phyloP scores from a whole-genome alignment of 2,888 invertebrate species.

The Bedellia somnulentella region DNA sequence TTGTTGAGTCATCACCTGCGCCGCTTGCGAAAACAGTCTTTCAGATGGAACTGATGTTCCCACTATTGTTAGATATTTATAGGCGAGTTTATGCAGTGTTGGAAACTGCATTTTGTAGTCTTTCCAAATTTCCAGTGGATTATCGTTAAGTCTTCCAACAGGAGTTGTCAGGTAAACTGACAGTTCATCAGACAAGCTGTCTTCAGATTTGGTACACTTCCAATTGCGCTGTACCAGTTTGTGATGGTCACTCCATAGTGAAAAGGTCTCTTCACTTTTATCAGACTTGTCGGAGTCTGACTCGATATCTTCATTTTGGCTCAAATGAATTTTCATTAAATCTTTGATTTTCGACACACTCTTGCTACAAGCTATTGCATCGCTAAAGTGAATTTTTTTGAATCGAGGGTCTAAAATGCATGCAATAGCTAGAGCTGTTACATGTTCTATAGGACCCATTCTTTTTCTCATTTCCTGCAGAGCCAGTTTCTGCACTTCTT shows the following conservation, averaged over 20 bases:
- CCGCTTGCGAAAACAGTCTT: constrained; percentile 4
- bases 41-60: constrained; percentile 5
- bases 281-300: constrained; percentile 16
- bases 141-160: constrained; percentile 3
- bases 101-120: constrained; percentile 1
- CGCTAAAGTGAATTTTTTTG: too few relatives aligned
- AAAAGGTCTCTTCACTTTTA: constrained; percentile 11
- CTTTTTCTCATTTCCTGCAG: constrained; percentile 8
- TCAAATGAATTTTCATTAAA: constrained; percentile 10
- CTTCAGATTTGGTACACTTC: constrained; percentile 12
- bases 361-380: constrained; percentile 9
- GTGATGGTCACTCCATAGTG: constrained; percentile 15
- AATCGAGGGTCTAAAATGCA: constrained; percentile 10
- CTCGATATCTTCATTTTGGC: constrained; percentile 9
- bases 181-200: constrained; percentile 8
- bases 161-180: constrained; percentile 2
- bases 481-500: constrained; percentile 7
- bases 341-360: constrained; percentile 10
- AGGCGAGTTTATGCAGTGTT: constrained; percentile 2
- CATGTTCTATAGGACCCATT: constrained; percentile 9
- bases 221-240: constrained; percentile 16
- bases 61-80: constrained; percentile 3
- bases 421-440: constrained; percentile 10
- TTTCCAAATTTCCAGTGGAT: constrained; percentile 4
- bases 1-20: constrained; percentile 11